Evolutionary conservation across 2,113 vertebrate genomes (phyloP).

Genomic region (Pelecanoides urinatrix): DNA sequence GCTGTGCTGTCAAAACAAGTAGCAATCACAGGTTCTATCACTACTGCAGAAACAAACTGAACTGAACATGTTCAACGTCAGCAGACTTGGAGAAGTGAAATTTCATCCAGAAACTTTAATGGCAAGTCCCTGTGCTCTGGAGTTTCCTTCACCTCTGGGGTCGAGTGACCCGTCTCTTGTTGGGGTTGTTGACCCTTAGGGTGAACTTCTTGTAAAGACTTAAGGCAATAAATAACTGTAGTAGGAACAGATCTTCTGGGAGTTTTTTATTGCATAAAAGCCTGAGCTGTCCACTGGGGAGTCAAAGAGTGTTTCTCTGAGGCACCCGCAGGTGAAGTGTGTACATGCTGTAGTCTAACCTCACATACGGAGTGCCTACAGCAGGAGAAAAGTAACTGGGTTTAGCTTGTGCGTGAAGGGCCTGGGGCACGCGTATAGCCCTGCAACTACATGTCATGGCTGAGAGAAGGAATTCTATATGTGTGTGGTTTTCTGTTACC

Average conservation of each 20-base stretch:
- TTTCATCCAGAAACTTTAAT: background rate
- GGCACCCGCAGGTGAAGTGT: background rate
- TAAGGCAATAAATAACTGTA: background rate
- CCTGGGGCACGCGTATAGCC: background rate
- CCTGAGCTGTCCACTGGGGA: background rate
- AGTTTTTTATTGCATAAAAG: background rate
- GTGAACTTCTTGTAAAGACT: background rate
- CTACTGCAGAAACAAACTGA: background rate
- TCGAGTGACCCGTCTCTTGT: background rate
- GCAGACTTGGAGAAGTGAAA: background rate
- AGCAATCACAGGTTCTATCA: background rate
- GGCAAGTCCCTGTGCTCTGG: background rate
- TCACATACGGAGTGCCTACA: accelerated
- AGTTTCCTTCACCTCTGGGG: background rate
- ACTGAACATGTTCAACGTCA: background rate
- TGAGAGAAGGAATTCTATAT: background rate
- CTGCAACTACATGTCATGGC: accelerated
- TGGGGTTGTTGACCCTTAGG: background rate
- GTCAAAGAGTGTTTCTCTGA: background rate
- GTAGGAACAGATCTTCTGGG: background rate
- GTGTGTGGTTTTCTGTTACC: accelerated
- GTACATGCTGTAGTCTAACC: background rate
- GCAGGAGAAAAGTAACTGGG: background rate
- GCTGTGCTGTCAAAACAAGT: background rate
- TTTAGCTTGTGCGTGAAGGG: too few relatives aligned